These are phyloP conservation scores for Sebastes cheni DNA, from an alignment of 2,797 vertebrate species.

Conservation along the genomic window DNA sequence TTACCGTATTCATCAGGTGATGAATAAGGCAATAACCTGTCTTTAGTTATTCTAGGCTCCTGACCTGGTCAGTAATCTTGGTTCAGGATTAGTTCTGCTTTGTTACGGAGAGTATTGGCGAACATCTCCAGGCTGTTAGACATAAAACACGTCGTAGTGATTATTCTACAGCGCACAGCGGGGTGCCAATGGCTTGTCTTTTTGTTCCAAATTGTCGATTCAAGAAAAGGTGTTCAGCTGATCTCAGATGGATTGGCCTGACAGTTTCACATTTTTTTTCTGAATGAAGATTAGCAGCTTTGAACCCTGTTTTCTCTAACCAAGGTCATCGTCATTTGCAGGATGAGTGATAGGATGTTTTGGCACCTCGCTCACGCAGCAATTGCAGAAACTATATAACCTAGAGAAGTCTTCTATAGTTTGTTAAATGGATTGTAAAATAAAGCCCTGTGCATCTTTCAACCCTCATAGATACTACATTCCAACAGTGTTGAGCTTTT, in stretches of 20 bases:
- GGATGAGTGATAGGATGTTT: conserved; percentile 38
- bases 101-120: conserved; percentile 23
- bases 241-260: conserved; percentile 29
- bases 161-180: conserved; percentile 21
- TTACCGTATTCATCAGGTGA: conserved; percentile 65
- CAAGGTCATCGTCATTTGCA: conserved; percentile 38
- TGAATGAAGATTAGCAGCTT: conserved; percentile 43
- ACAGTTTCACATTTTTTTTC: conserved; percentile 20
- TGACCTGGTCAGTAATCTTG: conserved; percentile 59
- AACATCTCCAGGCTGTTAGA: conserved; percentile 1
- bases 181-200: conserved; percentile 17
- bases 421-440: conserved; percentile 41
- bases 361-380: background rate
- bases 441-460: background rate
- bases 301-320: conserved; percentile 15
- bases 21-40: conserved; percentile 59
- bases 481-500: background rate
- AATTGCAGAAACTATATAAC: conserved; percentile 7
- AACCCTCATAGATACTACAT: background rate
- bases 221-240: conserved; percentile 23
- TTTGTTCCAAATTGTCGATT: conserved; percentile 41
- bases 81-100: conserved; percentile 67
- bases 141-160: conserved; percentile 38
- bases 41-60: conserved; percentile 10
- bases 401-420: conserved; percentile 15